phyloP scores from a whole-genome alignment of 2,888 invertebrate species.

The Patella depressa region DNA sequence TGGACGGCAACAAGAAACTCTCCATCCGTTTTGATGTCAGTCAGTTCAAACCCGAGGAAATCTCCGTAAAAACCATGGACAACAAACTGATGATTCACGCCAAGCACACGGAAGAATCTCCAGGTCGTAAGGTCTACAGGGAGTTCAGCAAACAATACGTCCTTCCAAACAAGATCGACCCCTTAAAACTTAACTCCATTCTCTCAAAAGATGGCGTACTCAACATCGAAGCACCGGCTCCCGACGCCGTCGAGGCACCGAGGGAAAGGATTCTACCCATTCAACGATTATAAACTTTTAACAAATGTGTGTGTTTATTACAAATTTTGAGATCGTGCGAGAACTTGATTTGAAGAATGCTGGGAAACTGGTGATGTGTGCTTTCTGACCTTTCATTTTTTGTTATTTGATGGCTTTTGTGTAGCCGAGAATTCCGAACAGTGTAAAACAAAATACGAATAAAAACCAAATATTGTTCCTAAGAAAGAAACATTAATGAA shows the following conservation, averaged over 20 bases:
- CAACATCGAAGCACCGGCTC: conserved; percentile 96
- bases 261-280: conserved; percentile 86
- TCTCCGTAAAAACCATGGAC: conserved; percentile 98
- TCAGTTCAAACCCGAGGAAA: conserved; percentile 95
- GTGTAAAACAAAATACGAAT: too few species aligned
- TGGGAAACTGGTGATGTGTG: too few species aligned
- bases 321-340: too few species aligned
- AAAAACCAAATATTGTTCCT: too few species aligned
- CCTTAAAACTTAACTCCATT: conserved; percentile 94
- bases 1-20: conserved; percentile 86
- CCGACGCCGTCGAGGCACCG: conserved; percentile 80
- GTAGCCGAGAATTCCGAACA: too few species aligned
- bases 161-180: conserved; percentile 96
- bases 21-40: conserved; percentile 97
- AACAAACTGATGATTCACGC: conserved; percentile 89
- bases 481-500: too few species aligned
- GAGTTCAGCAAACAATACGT: conserved; percentile 98
- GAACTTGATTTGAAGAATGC: too few species aligned
- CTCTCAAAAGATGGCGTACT: conserved; percentile 96
- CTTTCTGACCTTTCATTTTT: too few species aligned
- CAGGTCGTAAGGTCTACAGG: conserved; percentile 96
- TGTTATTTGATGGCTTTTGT: too few species aligned
- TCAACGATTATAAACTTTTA: conserved; percentile 21
- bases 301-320: not conserved
- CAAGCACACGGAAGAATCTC: conserved; percentile 97